phyloP scores from a whole-genome alignment of 2,113 vertebrate genomes.

The Haemorhous mexicanus region DNA sequence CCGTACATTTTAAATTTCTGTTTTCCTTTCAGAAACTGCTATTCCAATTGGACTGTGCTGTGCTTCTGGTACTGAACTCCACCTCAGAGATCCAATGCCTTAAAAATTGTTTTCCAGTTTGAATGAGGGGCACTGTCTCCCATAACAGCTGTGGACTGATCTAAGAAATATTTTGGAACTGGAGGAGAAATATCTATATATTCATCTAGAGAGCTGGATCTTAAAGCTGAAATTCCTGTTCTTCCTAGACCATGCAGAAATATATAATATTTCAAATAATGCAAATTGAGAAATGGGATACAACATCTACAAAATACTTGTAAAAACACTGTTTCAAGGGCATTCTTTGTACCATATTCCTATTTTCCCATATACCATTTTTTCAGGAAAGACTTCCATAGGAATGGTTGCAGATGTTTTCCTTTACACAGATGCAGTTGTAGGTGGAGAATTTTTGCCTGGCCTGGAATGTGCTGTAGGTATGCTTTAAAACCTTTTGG shows the following conservation, averaged over 20 bases:
- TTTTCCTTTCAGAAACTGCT: not conserved
- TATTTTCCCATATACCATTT: fast-evolving
- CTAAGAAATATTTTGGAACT: not conserved
- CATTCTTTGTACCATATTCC: not conserved
- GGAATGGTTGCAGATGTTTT: not conserved
- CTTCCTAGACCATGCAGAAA: not conserved
- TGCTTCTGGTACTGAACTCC: not conserved
- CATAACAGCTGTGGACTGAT: not conserved
- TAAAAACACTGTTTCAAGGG: not conserved
- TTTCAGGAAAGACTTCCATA: not conserved
- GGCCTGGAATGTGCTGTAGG: fast-evolving
- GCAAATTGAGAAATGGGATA: fast-evolving
- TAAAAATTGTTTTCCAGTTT: not conserved
- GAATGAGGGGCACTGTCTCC: not conserved
- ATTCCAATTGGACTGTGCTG: not conserved
- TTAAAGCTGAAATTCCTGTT: not conserved
- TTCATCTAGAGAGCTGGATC: not conserved
- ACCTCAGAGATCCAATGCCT: fast-evolving
- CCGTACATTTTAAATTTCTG: fast-evolving
- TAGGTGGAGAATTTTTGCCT: not conserved
- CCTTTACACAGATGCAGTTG: not conserved
- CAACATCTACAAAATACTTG: not conserved
- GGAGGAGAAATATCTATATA: not conserved
- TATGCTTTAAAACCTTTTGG: not conserved
- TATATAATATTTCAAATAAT: not conserved